Conservation (phyloP, 2,797 vertebrate species). For the Crypturellus tataupa region DNA sequence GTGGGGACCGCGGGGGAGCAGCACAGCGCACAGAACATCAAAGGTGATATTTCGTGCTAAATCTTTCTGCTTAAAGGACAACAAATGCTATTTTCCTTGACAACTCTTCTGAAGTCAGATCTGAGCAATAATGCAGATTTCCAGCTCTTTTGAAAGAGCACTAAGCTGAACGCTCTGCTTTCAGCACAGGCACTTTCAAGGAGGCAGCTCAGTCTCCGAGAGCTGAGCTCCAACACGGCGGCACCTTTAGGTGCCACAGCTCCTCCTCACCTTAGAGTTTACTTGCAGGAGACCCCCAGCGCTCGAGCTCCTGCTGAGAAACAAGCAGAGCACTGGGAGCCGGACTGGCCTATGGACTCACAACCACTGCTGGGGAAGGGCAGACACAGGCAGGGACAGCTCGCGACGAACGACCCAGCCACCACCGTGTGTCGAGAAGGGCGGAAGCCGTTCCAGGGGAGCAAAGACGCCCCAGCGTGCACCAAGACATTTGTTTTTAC, state of each 20-base stretch:
- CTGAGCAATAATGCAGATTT: background rate
- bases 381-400: background rate
- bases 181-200: background rate
- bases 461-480: accelerated
- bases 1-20: background rate
- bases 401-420: background rate
- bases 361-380: background rate
- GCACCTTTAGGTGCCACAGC: background rate
- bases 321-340: background rate
- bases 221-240: background rate
- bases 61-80: background rate
- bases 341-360: background rate
- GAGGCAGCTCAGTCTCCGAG: background rate
- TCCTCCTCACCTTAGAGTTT: background rate
- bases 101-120: constrained; percentile 51
- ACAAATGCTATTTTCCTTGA: constrained; percentile 44
- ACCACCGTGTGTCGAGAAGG: background rate
- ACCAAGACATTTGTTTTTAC: background rate
- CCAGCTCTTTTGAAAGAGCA: constrained; percentile 25
- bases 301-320: constrained; percentile 2
- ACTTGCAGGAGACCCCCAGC: background rate
- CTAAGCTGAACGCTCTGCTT: background rate
- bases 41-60: constrained; percentile 29
- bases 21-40: background rate
- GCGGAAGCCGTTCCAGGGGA: background rate